phyloP scores from a whole-genome alignment of 2,797 vertebrate genomes.

The Eupleurogrammus muticus region DNA sequence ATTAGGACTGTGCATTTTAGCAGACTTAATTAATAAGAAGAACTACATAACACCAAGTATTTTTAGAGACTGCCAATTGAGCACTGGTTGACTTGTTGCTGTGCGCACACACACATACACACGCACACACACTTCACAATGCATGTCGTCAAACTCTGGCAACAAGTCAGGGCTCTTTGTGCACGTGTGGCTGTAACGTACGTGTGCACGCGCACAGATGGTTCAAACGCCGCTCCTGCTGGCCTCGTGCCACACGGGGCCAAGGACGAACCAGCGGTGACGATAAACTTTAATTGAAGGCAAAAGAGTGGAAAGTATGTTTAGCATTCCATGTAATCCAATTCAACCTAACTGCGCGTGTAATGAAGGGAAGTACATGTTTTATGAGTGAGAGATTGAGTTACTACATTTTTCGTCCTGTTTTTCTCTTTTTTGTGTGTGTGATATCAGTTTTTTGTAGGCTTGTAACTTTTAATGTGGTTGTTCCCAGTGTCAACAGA shows the following conservation, averaged over 20 bases:
- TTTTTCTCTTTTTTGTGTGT: no score
- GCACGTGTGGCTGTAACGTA: not conserved
- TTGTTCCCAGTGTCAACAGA: constrained; percentile 4
- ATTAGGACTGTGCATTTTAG: not conserved
- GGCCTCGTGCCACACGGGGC: constrained; percentile 44
- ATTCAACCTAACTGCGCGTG: constrained; percentile 3
- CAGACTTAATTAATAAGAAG: no score
- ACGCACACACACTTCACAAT: not conserved
- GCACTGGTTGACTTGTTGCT: not conserved
- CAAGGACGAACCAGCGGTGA: constrained; percentile 47
- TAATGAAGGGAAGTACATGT: constrained; percentile 9
- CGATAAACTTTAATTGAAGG: constrained; percentile 41
- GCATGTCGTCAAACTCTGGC: constrained; percentile 22
- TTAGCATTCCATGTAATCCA: constrained; percentile 16
- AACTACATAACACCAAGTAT: not conserved
- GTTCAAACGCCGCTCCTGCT: constrained; percentile 44
- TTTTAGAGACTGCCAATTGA: not conserved
- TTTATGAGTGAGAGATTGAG: not conserved
- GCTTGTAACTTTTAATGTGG: not conserved
- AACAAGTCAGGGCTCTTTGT: not conserved
- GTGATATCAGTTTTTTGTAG: not conserved
- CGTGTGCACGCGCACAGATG: constrained; percentile 56
- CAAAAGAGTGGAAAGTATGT: constrained; percentile 33
- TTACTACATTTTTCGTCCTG: not conserved
- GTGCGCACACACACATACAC: not conserved